Evolutionary conservation across 2,797 vertebrate species (phyloP).

Genomic region (Dendrocincla fuliginosa): DNA sequence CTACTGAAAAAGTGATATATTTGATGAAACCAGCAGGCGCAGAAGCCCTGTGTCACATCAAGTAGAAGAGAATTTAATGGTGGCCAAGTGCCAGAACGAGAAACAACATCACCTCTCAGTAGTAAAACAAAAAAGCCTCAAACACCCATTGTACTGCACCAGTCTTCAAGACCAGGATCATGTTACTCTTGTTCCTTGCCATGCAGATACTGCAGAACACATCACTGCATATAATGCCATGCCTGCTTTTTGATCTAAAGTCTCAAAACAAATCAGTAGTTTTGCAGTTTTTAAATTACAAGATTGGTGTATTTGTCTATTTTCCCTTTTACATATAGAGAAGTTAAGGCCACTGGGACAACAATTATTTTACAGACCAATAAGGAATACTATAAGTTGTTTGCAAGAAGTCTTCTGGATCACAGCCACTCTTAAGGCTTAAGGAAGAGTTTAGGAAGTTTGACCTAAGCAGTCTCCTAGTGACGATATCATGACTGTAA

Average conservation of each 20-base stretch:
- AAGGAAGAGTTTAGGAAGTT: neutral
- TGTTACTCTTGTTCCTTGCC: neutral
- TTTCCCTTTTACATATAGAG: neutral
- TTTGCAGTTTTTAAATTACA: neutral
- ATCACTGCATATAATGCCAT: neutral
- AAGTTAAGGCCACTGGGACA: neutral
- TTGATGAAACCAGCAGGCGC: neutral
- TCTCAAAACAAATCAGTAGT: neutral
- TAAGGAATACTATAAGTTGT: neutral
- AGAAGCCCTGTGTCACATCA: neutral
- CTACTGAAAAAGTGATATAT: neutral
- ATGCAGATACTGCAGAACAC: neutral
- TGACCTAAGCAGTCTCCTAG: conserved; percentile 37
- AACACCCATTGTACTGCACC: neutral
- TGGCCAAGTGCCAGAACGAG: neutral
- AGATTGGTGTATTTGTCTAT: neutral
- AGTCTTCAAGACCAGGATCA: neutral
- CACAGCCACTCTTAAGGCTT: neutral
- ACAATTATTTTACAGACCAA: neutral
- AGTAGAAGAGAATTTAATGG: neutral
- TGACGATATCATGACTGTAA: neutral
- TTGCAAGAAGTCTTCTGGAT: neutral
- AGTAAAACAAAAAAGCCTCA: neutral
- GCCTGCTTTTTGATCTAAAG: neutral
- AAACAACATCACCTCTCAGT: neutral